Evolutionary conservation across 2,888 invertebrate genomes (phyloP).

Genomic region (Caenorhabditis parvicauda): DNA sequence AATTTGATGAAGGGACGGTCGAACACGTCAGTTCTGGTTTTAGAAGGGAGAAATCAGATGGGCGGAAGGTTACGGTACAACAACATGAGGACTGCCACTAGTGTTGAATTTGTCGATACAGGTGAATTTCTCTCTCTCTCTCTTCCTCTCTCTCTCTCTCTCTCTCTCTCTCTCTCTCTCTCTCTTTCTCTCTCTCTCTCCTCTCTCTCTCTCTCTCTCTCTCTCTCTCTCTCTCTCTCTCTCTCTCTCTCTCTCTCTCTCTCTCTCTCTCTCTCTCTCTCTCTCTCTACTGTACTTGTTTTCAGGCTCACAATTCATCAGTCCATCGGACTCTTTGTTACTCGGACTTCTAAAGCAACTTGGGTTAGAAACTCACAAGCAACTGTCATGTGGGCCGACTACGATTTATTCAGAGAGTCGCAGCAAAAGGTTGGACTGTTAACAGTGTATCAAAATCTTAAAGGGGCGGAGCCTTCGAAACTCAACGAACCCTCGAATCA

Average conservation of each 20-base stretch:
- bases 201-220: too few species aligned
- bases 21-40: slow-evolving; percentile 20
- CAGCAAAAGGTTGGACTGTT: slow-evolving; percentile 11
- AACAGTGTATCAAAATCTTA: neutral
- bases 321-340: slow-evolving; percentile 27
- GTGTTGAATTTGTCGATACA: slow-evolving; percentile 34
- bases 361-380: slow-evolving; percentile 14
- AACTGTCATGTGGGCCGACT: slow-evolving; percentile 30
- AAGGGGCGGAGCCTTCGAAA: neutral
- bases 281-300: neutral
- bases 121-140: too few species aligned
- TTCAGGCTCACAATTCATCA: slow-evolving; percentile 42
- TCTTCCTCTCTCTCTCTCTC: too few species aligned
- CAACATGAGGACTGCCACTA: slow-evolving; percentile 37
- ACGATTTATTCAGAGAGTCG: slow-evolving; percentile 23
- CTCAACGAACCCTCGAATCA: neutral
- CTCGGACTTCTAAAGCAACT: slow-evolving; percentile 27
- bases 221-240: too few species aligned
- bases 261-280: too few species aligned
- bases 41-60: slow-evolving; percentile 35
- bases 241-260: too few species aligned
- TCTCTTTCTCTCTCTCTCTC: too few species aligned
- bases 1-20: slow-evolving; percentile 36
- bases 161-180: too few species aligned
- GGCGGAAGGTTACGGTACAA: slow-evolving; percentile 39